These are phyloP conservation scores for Onychostruthus taczanowskii DNA, from an alignment of 2,113 vertebrate genomes.

Conservation along the genomic window DNA sequence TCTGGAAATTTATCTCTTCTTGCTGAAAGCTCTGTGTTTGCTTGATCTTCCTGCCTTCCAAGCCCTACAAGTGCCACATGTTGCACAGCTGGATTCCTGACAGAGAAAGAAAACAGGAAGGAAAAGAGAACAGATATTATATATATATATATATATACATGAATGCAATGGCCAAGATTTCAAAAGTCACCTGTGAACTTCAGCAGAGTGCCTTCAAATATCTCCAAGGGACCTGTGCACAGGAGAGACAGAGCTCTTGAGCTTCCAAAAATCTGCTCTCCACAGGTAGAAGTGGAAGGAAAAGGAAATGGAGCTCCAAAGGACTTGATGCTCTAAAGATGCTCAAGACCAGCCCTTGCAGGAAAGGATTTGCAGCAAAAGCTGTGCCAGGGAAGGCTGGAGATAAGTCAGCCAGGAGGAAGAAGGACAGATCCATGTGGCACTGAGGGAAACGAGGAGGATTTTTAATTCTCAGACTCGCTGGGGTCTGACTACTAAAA, in stretches of 20 bases:
- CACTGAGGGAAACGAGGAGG: background rate
- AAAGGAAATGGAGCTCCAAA: background rate
- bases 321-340: background rate
- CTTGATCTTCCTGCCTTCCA: slow-evolving; percentile 44
- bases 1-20: slow-evolving; percentile 36
- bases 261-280: slow-evolving; percentile 11
- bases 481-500: background rate
- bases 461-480: background rate
- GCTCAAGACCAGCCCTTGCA: background rate
- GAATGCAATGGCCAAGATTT: background rate
- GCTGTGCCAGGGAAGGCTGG: background rate
- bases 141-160: background rate
- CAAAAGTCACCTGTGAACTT: background rate
- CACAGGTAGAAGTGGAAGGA: background rate
- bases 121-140: background rate
- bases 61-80: slow-evolving; percentile 15
- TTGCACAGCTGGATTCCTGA: background rate
- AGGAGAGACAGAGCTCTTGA: background rate
- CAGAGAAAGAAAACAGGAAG: background rate
- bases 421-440: background rate
- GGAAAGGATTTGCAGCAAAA: background rate
- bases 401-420: background rate
- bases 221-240: background rate
- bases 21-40: slow-evolving; percentile 46
- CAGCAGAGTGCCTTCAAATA: background rate